Evolutionary conservation across 2,888 invertebrate species (phyloP).

Genomic region (Orthosia cruda): DNA sequence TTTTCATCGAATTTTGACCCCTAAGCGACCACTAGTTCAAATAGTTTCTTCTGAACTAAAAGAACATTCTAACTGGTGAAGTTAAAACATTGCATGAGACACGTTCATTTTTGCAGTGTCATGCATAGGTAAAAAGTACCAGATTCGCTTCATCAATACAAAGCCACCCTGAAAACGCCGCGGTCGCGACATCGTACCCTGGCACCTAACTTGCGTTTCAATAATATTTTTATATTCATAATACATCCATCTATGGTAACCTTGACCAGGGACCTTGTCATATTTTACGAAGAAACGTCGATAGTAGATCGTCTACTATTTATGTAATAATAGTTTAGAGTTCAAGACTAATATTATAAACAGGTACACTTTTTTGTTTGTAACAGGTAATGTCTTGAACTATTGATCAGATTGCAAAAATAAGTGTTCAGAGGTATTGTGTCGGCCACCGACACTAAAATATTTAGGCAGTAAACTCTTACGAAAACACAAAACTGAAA

Average conservation of each 20-base stretch:
- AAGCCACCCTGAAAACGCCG: neutral
- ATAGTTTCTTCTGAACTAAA: neutral
- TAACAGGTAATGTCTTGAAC: too few relatives aligned
- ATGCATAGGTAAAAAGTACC: conserved; percentile 14
- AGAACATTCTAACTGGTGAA: neutral
- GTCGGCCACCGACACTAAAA: too few relatives aligned
- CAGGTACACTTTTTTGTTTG: too few relatives aligned
- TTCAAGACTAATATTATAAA: too few relatives aligned
- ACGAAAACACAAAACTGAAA: too few relatives aligned
- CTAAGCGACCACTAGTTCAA: neutral
- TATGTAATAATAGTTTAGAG: too few relatives aligned
- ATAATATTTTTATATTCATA: conserved; percentile 20
- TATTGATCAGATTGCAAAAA: too few relatives aligned
- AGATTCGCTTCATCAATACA: neutral
- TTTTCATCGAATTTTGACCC: neutral
- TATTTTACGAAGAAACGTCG: neutral
- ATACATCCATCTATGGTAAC: neutral
- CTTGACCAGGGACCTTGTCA: conserved; percentile 16
- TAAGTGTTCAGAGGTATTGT: too few relatives aligned
- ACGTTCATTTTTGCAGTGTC: conserved; percentile 20
- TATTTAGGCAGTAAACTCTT: too few relatives aligned
- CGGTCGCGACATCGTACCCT: conserved; percentile 22
- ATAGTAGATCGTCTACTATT: too few relatives aligned
- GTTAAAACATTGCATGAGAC: conserved; percentile 18
- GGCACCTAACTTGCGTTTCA: conserved; percentile 24